A percentile compares a stretch with the other conserved stretches of the same genome.
Evolutionary conservation across 1,140 invertebrate species (phyloP).

Genomic region (Pseudomyrmex gracilis): DNA sequence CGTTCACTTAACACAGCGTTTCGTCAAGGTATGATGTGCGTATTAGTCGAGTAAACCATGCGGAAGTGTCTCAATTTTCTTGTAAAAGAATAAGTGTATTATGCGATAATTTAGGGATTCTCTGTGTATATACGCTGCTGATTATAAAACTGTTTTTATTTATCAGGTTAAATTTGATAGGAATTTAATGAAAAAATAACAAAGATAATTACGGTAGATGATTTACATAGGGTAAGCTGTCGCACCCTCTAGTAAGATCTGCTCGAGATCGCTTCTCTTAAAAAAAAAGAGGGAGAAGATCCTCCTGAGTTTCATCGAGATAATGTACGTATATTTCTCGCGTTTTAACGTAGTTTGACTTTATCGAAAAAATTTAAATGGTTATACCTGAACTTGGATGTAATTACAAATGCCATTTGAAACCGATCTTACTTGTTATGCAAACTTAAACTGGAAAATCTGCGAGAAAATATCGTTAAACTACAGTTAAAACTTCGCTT

Average conservation of each 20-base stretch:
- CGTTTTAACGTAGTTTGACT: slow-evolving; percentile 38
- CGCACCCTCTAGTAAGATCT: slow-evolving; percentile 38
- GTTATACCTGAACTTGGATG: slow-evolving; percentile 32
- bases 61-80: slow-evolving; percentile 55
- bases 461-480: slow-evolving; percentile 39
- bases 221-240: slow-evolving; percentile 61
- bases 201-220: slow-evolving; percentile 73
- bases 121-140: slow-evolving; percentile 37
- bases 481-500: slow-evolving; percentile 52
- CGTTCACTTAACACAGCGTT: too few relatives aligned
- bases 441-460: not conserved
- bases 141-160: slow-evolving; percentile 42
- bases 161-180: slow-evolving; percentile 71
- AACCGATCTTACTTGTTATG: slow-evolving; percentile 1
- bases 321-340: slow-evolving; percentile 9
- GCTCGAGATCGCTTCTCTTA: slow-evolving; percentile 42
- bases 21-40: too few relatives aligned
- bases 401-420: slow-evolving; percentile 17
- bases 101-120: slow-evolving; percentile 16
- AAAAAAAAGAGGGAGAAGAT: not conserved
- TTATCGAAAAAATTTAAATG: slow-evolving; percentile 52
- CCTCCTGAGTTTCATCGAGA: slow-evolving; percentile 43
- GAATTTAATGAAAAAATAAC: slow-evolving; percentile 84
- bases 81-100: not conserved
- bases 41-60: slow-evolving; percentile 15